phyloP scores from a whole-genome alignment of 2,888 invertebrate genomes.

The Clanis bilineata region DNA sequence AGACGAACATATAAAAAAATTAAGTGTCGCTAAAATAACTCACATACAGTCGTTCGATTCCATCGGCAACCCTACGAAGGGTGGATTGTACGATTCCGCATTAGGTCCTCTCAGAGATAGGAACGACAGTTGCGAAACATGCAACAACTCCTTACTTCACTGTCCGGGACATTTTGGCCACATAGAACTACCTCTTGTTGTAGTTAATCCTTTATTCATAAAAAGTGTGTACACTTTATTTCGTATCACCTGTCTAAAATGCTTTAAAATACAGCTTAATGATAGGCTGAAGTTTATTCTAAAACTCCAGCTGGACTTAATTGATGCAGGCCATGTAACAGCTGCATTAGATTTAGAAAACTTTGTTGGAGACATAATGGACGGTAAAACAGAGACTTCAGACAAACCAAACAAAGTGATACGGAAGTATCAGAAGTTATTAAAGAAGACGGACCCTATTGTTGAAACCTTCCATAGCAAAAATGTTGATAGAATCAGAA shows the following conservation, averaged over 20 bases:
- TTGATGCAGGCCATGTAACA: conserved; percentile 88
- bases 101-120: conserved; percentile 87
- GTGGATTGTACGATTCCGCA: conserved; percentile 95
- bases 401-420: conserved; percentile 69
- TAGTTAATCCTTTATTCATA: conserved; percentile 95
- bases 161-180: conserved; percentile 98
- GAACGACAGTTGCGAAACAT: conserved; percentile 90
- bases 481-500: conserved; percentile 74
- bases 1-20: conserved; percentile 87
- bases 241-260: conserved; percentile 86
- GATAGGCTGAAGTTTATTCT: conserved; percentile 81
- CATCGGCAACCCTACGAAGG: conserved; percentile 90
- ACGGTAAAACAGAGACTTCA: conserved; percentile 57
- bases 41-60: conserved; percentile 91
- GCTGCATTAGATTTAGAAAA: conserved; percentile 87
- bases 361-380: conserved; percentile 56
- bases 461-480: conserved; percentile 66
- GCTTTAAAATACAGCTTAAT: conserved; percentile 85
- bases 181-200: conserved; percentile 93
- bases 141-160: conserved; percentile 83
- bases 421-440: conserved; percentile 60
- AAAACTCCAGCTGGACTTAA: conserved; percentile 85
- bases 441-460: conserved; percentile 55
- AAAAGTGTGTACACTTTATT: conserved; percentile 86
- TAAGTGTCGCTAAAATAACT: conserved; percentile 91